These are phyloP conservation scores for Brotula barbata DNA, from an alignment of 2,797 vertebrate genomes.

Conservation along the genomic window DNA sequence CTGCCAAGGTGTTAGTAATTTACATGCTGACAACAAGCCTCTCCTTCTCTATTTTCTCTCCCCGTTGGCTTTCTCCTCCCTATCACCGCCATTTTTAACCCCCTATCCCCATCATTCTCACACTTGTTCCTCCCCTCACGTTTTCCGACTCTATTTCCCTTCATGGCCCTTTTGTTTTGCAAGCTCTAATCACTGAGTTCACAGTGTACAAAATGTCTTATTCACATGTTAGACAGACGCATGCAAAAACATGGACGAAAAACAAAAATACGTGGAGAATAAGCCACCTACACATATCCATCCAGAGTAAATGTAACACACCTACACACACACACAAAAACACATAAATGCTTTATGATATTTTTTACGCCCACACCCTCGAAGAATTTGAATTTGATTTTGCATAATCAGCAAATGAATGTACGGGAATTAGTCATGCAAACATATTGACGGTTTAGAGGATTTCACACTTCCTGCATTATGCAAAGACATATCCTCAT, in stretches of 20 bases:
- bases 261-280: conserved; percentile 45
- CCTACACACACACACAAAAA: conserved; percentile 56
- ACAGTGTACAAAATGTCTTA: conserved; percentile 36
- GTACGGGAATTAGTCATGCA: conserved; percentile 50
- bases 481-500: conserved; percentile 43
- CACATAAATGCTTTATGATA: conserved; percentile 53
- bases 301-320: conserved; percentile 23
- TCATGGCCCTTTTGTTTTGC: conserved; percentile 12
- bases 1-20: conserved; percentile 61
- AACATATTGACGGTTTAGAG: conserved; percentile 60
- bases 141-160: conserved; percentile 28
- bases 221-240: conserved; percentile 46
- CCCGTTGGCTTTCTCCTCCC: conserved; percentile 33
- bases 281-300: conserved; percentile 61
- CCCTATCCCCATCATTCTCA: conserved; percentile 31
- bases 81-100: conserved; percentile 14
- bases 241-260: conserved; percentile 34
- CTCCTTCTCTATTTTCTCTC: conserved; percentile 20
- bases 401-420: conserved; percentile 61
- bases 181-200: conserved; percentile 46
- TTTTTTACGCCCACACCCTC: conserved; percentile 53
- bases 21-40: conserved; percentile 63
- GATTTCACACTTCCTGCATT: conserved; percentile 62
- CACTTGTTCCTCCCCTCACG: conserved; percentile 18
- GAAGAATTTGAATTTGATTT: conserved; percentile 63